These are phyloP conservation scores for Cheilosia impressa DNA, from an alignment of 2,888 invertebrate species.

Conservation along the genomic window DNA sequence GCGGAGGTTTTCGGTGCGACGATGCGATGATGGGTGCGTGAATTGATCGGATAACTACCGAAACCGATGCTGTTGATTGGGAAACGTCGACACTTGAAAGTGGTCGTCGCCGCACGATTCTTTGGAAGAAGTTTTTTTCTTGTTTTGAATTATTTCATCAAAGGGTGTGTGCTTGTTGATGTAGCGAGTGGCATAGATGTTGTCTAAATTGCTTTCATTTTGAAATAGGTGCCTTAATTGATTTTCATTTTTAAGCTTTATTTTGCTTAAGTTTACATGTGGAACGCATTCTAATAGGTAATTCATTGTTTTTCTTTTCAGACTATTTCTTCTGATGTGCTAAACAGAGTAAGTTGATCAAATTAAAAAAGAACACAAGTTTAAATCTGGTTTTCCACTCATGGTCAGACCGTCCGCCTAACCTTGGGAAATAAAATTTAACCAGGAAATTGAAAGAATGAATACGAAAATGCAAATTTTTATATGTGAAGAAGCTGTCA, in stretches of 20 bases:
- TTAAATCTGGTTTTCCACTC: constrained; percentile 57
- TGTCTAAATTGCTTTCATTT: constrained; percentile 35
- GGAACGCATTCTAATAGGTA: constrained; percentile 13
- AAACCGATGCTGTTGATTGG: constrained; percentile 46
- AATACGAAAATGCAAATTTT: background rate
- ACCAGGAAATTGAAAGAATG: constrained; percentile 14
- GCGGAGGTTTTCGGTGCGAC: constrained; percentile 24
- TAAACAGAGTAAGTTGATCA: constrained; percentile 13
- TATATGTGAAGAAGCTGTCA: background rate
- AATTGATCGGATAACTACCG: constrained; percentile 44
- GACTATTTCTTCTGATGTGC: constrained; percentile 47
- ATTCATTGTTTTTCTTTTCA: constrained; percentile 38
- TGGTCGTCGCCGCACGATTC: constrained; percentile 3
- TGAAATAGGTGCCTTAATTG: constrained; percentile 15
- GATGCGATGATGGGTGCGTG: constrained; percentile 62
- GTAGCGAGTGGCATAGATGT: background rate
- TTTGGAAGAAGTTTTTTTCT: background rate
- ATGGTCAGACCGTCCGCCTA: constrained; percentile 33
- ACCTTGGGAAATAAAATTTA: background rate
- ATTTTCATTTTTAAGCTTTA: constrained; percentile 5
- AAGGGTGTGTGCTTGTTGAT: constrained; percentile 33
- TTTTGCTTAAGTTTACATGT: background rate
- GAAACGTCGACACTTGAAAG: constrained; percentile 63
- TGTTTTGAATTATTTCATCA: constrained; percentile 4
- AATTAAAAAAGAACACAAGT: background rate